Evolutionary conservation across 2,113 vertebrate genomes (phyloP).

Genomic region (Xenopus tropicalis): DNA sequence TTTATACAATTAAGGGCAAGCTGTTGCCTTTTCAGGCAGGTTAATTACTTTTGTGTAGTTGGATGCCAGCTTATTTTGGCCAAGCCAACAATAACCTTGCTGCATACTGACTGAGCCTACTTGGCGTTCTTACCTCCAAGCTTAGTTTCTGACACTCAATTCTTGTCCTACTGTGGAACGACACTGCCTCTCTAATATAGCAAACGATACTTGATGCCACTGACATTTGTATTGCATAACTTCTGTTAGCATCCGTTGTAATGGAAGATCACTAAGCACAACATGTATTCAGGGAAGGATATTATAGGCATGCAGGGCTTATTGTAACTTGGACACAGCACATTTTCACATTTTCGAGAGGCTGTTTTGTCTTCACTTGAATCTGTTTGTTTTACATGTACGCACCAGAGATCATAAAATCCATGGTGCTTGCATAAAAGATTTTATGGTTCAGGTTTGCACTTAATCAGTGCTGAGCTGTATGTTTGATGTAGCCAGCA

Average conservation of each 20-base stretch:
- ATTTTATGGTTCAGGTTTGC: too few relatives aligned
- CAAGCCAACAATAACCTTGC: conserved; percentile 15
- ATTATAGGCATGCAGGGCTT: not conserved
- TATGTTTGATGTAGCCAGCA: too few relatives aligned
- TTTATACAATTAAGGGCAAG: too few relatives aligned
- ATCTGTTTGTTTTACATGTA: too few relatives aligned
- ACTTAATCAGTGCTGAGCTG: too few relatives aligned
- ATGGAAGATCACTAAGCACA: not conserved
- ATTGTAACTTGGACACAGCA: too few relatives aligned
- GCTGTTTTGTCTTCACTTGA: too few relatives aligned
- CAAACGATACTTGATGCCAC: not conserved
- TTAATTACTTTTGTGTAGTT: too few relatives aligned
- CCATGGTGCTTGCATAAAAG: too few relatives aligned
- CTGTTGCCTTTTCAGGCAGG: too few relatives aligned
- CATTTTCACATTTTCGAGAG: too few relatives aligned
- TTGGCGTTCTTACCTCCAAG: not conserved
- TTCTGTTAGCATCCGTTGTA: not conserved
- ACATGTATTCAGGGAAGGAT: not conserved
- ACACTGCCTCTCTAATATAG: not conserved
- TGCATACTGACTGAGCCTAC: conserved; percentile 10
- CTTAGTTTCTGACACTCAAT: not conserved
- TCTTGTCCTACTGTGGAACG: not conserved
- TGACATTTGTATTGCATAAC: conserved; percentile 9
- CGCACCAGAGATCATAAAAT: too few relatives aligned
- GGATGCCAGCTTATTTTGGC: not conserved